Percentiles rank a stretch among this genome's conserved stretches.
Evolutionary conservation across 2,888 invertebrate species (phyloP).

Genomic region (Oxycera nigricornis): DNA sequence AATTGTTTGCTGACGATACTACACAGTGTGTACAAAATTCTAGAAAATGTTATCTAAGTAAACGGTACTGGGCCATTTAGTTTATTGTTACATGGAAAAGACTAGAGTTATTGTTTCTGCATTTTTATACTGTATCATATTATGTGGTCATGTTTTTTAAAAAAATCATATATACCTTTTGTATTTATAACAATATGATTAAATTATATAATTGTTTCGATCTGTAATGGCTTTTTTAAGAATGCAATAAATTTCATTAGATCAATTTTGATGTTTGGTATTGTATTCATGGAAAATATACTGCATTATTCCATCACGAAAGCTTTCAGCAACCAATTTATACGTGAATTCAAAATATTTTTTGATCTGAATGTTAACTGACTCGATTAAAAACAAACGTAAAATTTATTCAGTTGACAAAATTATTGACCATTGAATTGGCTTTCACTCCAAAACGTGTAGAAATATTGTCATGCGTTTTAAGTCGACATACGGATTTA

Average conservation of each 20-base stretch:
- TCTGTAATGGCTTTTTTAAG: not conserved
- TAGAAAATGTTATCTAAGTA: not conserved
- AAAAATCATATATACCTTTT: constrained; percentile 11
- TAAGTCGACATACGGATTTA: not conserved
- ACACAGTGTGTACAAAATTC: constrained; percentile 9
- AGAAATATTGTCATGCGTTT: too few species aligned
- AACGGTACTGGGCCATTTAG: not conserved
- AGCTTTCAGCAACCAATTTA: too few species aligned
- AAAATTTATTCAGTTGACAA: too few species aligned
- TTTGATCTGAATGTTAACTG: too few species aligned
- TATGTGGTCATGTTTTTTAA: not conserved
- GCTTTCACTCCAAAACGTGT: too few species aligned
- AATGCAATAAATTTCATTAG: constrained; percentile 26
- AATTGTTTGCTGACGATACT: not conserved
- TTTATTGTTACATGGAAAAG: constrained; percentile 19
- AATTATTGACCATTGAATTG: too few species aligned
- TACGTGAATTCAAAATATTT: too few species aligned
- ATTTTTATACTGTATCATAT: constrained; percentile 1
- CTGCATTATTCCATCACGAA: too few species aligned
- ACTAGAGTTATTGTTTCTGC: constrained; percentile 30
- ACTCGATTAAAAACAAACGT: too few species aligned
- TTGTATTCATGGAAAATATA: too few species aligned
- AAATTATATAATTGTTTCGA: not conserved
- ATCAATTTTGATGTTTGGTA: too few species aligned
- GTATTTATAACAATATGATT: constrained; percentile 15